Percentiles rank a stretch among this genome's conserved stretches.
phyloP scores from a whole-genome alignment of 2,797 vertebrate species.

The Chaunax sp. region DNA sequence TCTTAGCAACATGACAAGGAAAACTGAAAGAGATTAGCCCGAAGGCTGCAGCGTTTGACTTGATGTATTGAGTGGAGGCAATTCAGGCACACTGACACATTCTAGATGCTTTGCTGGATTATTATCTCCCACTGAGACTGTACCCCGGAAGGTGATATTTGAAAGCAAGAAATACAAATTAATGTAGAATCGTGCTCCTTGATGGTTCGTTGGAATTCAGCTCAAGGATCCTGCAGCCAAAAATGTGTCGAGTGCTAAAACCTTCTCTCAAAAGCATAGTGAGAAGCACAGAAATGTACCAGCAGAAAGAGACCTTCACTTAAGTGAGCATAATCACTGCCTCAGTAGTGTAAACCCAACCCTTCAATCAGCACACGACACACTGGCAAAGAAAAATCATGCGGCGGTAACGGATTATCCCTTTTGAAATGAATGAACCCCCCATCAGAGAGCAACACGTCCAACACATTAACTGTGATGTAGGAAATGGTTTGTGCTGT shows the following conservation, averaged over 20 bases:
- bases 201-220: not conserved
- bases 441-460: slow-evolving; percentile 40
- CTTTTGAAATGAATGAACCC: slow-evolving; percentile 46
- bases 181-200: slow-evolving; percentile 7
- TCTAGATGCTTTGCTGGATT: slow-evolving; percentile 12
- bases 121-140: slow-evolving; percentile 13
- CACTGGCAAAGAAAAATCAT: slow-evolving; percentile 30
- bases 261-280: not conserved
- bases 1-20: slow-evolving; percentile 19
- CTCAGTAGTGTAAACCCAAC: slow-evolving; percentile 43
- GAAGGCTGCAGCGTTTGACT: slow-evolving; percentile 28
- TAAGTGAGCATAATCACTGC: slow-evolving; percentile 40
- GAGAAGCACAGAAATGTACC: slow-evolving; percentile 14
- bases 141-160: not conserved
- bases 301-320: slow-evolving; percentile 19
- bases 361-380: slow-evolving; percentile 29
- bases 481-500: slow-evolving; percentile 37
- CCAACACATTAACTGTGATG: slow-evolving; percentile 44
- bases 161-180: slow-evolving; percentile 14
- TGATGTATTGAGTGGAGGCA: slow-evolving; percentile 9
- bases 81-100: slow-evolving; percentile 9
- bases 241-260: slow-evolving; percentile 6
- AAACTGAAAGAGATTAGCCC: slow-evolving; percentile 37
- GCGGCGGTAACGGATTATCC: slow-evolving; percentile 40
- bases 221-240: slow-evolving; percentile 2